These are phyloP conservation scores for Standfussiana lucernea DNA, from an alignment of 2,888 invertebrate genomes.

Conservation along the genomic window DNA sequence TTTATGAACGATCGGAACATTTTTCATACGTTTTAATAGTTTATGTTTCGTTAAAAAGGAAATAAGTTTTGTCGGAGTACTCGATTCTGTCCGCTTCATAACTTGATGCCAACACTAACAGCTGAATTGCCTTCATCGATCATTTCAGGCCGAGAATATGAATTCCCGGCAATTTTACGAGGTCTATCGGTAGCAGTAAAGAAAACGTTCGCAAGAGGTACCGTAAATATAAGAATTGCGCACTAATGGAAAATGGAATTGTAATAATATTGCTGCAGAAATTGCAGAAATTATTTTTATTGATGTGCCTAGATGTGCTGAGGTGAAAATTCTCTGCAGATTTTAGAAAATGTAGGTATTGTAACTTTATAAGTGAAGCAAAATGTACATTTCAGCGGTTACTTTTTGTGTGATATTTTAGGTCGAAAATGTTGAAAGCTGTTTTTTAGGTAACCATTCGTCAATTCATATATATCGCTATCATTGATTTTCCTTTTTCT, in stretches of 20 bases:
- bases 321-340: not conserved
- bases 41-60: constrained; percentile 35
- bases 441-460: not conserved
- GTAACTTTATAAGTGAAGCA: not conserved
- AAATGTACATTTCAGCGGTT: not conserved
- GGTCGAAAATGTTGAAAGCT: not conserved
- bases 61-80: constrained; percentile 44
- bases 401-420: not conserved
- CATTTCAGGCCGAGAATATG: constrained; percentile 61
- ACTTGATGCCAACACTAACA: constrained; percentile 60
- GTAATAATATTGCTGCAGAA: constrained; percentile 4
- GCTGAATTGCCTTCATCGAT: constrained; percentile 69
- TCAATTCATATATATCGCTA: not conserved
- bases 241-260: constrained; percentile 43
- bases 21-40: constrained; percentile 21
- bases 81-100: constrained; percentile 57
- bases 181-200: constrained; percentile 74
- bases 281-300: not conserved
- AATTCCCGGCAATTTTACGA: constrained; percentile 65
- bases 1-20: constrained; percentile 14
- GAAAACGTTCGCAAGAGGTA: constrained; percentile 70
- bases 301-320: not conserved
- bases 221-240: constrained; percentile 60
- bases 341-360: not conserved
- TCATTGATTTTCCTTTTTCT: not conserved